phyloP scores from a whole-genome alignment of 1,140 invertebrate species.

The Zophobas morio region DNA sequence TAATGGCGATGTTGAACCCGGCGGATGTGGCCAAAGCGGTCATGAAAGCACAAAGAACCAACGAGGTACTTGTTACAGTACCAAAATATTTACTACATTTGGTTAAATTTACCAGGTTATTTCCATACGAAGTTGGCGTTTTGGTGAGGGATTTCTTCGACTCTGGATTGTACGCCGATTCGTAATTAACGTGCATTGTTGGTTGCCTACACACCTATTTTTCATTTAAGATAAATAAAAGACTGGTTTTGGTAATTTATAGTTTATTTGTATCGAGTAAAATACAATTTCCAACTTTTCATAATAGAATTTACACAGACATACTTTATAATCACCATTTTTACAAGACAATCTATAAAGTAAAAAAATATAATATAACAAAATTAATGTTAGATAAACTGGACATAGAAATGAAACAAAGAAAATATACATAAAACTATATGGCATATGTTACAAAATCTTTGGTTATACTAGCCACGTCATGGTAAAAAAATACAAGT shows the following conservation, averaged over 20 bases:
- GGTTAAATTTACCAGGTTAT: no score
- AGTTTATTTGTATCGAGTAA: slow-evolving; percentile 62
- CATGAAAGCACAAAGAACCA: no score
- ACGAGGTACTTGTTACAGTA: no score
- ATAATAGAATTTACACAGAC: slow-evolving; percentile 63
- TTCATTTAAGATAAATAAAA: no score
- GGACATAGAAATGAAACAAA: slow-evolving; percentile 56
- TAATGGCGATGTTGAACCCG: no score
- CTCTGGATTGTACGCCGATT: not conserved
- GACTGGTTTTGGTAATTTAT: slow-evolving; percentile 29
- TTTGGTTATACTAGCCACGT: slow-evolving; percentile 66
- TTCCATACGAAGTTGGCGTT: no score
- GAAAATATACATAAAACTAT: slow-evolving; percentile 46
- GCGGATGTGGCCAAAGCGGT: no score
- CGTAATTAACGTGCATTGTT: no score
- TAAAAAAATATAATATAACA: slow-evolving; percentile 59
- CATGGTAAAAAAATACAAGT: slow-evolving; percentile 58
- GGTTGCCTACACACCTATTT: no score
- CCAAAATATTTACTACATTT: no score
- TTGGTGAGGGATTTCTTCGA: not conserved
- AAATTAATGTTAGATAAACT: slow-evolving; percentile 59
- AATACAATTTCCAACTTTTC: slow-evolving; percentile 65
- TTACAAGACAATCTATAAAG: slow-evolving; percentile 62
- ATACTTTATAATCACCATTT: slow-evolving; percentile 62
- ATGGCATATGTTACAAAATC: slow-evolving; percentile 65